phyloP scores from a whole-genome alignment of 2,797 vertebrate genomes.

The Muscicapa striata region DNA sequence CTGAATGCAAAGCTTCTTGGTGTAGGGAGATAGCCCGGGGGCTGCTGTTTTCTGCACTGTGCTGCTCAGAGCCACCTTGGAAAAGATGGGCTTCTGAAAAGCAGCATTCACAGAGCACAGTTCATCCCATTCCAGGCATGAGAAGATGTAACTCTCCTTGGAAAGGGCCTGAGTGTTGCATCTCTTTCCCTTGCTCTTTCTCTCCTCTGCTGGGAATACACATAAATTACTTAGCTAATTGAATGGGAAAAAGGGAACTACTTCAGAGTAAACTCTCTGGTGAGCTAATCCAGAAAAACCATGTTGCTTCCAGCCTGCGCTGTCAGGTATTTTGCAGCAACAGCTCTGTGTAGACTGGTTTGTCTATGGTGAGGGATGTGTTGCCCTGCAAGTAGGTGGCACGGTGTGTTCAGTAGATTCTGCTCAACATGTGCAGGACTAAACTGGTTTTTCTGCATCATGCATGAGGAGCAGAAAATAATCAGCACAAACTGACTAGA shows the following conservation, averaged over 20 bases:
- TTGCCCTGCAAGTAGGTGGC: neutral
- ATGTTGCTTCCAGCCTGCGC: neutral
- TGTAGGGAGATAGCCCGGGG: neutral
- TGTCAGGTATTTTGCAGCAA: neutral
- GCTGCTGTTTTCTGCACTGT: neutral
- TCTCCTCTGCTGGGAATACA: neutral
- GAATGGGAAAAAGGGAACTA: neutral
- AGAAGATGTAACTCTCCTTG: neutral
- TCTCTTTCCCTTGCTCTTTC: neutral
- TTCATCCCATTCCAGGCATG: neutral
- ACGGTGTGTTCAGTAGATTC: neutral
- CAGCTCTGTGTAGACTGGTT: neutral
- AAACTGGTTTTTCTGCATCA: neutral
- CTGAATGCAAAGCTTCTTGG: neutral
- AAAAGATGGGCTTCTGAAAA: neutral
- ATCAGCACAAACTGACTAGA: neutral
- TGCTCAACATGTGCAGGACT: neutral
- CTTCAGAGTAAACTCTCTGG: neutral
- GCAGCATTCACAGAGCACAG: neutral
- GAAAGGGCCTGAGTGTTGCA: neutral
- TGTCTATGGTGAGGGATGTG: rapidly evolving
- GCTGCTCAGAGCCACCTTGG: neutral
- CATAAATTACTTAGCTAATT: neutral
- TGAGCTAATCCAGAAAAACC: neutral
- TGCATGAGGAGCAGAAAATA: neutral